phyloP scores from a whole-genome alignment of 2,888 invertebrate genomes.

The Junonia oenone region DNA sequence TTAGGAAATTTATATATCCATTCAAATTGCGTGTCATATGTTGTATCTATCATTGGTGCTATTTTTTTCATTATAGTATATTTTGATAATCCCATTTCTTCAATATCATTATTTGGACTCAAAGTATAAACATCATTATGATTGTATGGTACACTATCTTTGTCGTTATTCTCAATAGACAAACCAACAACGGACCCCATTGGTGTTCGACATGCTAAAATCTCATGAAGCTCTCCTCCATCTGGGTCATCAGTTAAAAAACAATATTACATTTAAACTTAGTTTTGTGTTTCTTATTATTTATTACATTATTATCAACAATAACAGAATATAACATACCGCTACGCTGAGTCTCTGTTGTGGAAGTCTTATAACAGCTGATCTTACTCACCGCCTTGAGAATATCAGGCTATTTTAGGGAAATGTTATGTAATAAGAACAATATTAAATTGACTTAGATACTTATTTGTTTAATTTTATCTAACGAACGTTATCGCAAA shows the following conservation, averaged over 20 bases:
- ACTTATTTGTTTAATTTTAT: too few species aligned
- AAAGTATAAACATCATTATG: conserved; percentile 26
- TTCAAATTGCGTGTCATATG: conserved; percentile 45
- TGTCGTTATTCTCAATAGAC: conserved; percentile 22
- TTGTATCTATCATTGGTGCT: conserved; percentile 50
- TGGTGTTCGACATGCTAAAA: conserved; percentile 29
- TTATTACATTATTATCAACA: not conserved
- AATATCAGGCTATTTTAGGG: conserved; percentile 10
- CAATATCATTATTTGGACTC: conserved; percentile 27
- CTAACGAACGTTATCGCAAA: too few species aligned
- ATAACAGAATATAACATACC: conserved; percentile 31
- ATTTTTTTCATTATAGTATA: conserved; percentile 45
- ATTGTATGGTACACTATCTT: conserved; percentile 15
- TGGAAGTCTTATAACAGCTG: conserved; percentile 29
- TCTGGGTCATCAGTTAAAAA: conserved; percentile 10
- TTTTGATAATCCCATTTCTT: conserved; percentile 35
- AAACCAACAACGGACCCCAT: conserved; percentile 27
- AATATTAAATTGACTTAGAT: too few species aligned
- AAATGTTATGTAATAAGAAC: not conserved
- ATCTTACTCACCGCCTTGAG: conserved; percentile 26
- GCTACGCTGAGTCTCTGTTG: conserved; percentile 34
- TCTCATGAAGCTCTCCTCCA: conserved; percentile 38
- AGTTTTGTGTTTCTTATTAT: too few species aligned
- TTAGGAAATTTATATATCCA: conserved; percentile 57
- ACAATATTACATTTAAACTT: not conserved